phyloP scores from a whole-genome alignment of 2,797 vertebrate genomes.

The Pteronotus mesoamericanus region DNA sequence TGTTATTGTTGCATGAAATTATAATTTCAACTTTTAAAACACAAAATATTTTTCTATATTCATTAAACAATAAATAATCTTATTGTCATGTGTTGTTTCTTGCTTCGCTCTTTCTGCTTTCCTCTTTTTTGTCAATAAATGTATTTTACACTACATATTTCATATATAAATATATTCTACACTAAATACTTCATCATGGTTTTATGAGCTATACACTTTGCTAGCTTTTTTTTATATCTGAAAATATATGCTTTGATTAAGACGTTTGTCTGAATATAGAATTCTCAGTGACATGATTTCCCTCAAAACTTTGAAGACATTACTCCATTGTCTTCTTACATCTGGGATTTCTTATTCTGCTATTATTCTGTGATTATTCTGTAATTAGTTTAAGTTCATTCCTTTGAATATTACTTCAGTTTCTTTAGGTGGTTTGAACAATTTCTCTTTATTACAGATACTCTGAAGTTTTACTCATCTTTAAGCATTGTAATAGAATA shows the following conservation, averaged over 20 bases:
- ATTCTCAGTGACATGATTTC: background rate
- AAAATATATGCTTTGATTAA: background rate
- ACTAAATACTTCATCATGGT: background rate
- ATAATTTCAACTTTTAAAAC: background rate
- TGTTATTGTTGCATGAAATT: background rate
- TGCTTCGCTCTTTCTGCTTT: background rate
- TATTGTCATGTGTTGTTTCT: background rate
- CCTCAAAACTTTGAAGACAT: background rate
- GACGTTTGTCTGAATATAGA: background rate
- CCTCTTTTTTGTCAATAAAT: background rate
- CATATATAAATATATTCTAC: background rate
- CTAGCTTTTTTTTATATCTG: background rate
- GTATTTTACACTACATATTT: background rate
- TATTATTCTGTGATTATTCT: background rate
- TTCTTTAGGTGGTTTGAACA: constrained; percentile 10
- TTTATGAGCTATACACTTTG: background rate
- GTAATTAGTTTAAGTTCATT: background rate
- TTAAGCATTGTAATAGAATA: background rate
- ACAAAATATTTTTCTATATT: background rate
- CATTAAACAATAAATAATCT: background rate
- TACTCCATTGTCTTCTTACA: background rate
- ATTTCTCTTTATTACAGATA: background rate
- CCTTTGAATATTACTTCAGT: background rate
- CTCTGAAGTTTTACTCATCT: background rate
- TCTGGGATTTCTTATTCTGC: background rate